Percentiles rank a stretch among this genome's conserved stretches.
phyloP scores from a whole-genome alignment of 2,113 vertebrate species.

The Microtus richardsoni region DNA sequence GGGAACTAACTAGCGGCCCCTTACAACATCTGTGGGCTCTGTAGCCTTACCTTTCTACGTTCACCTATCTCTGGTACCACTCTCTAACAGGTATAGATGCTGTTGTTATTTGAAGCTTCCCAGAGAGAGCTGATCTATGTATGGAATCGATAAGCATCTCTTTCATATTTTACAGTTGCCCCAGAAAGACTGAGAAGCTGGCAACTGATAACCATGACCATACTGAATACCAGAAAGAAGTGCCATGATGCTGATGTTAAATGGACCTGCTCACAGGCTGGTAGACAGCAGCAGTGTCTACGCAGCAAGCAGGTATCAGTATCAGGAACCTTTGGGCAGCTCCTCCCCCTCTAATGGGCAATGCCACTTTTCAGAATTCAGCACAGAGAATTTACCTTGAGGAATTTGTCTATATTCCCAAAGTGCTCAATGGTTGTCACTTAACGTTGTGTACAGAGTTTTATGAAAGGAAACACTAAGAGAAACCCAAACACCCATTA shows the following conservation, averaged over 20 bases:
- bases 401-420: neutral
- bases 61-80: neutral
- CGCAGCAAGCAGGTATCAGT: neutral
- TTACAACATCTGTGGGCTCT: too few relatives aligned
- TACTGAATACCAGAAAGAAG: fast-evolving
- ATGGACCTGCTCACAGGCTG: neutral
- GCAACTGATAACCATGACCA: neutral
- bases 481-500: neutral
- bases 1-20: too few relatives aligned
- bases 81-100: neutral
- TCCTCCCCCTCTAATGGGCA: neutral
- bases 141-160: fast-evolving
- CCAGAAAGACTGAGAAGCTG: fast-evolving
- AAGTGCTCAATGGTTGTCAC: too few relatives aligned
- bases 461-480: neutral
- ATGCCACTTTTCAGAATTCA: neutral
- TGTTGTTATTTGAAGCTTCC: neutral
- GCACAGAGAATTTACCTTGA: neutral
- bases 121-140: neutral
- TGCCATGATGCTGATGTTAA: too few relatives aligned
- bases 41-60: fast-evolving
- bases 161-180: neutral
- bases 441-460: neutral
- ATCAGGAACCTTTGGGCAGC: neutral
- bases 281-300: neutral